phyloP scores from a whole-genome alignment of 1,140 invertebrate genomes.

The Bombus sibiricus region DNA sequence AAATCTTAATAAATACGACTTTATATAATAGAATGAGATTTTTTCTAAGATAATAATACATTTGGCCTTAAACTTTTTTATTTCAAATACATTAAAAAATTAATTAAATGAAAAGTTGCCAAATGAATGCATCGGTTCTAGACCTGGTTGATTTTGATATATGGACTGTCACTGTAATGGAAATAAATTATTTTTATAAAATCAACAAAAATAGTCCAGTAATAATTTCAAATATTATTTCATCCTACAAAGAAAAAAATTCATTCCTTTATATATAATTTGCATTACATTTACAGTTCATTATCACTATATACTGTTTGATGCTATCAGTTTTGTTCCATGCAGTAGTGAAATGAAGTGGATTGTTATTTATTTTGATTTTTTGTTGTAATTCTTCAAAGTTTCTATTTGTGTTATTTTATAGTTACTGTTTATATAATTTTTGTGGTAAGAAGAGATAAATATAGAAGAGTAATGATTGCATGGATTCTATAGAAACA shows the following conservation, averaged over 20 bases:
- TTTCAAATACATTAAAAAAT: not conserved
- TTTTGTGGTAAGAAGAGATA: not conserved
- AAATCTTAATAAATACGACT: not conserved
- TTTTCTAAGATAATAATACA: conserved; percentile 7
- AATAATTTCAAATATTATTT: not conserved
- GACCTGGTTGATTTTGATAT: conserved; percentile 71
- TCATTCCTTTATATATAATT: conserved; percentile 48
- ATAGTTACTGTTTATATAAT: not conserved
- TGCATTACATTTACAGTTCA: conserved; percentile 65
- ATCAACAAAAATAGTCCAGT: not conserved
- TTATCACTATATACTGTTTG: conserved; percentile 58
- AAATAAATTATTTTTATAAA: conserved; percentile 22
- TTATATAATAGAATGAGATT: not conserved
- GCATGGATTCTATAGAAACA: conserved; percentile 45
- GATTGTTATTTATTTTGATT: conserved; percentile 31
- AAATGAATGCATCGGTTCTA: conserved; percentile 64
- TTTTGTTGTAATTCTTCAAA: conserved; percentile 1
- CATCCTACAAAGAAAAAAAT: conserved; percentile 2
- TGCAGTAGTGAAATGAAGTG: conserved; percentile 11
- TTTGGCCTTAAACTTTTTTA: not conserved
- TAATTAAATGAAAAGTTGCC: conserved; percentile 38
- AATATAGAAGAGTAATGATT: conserved; percentile 24
- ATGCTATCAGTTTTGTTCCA: conserved; percentile 57
- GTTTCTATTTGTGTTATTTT: not conserved
- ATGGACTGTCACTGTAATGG: conserved; percentile 66